Percentiles rank a stretch among this genome's conserved stretches.
These are phyloP conservation scores for Thymallus thymallus DNA, from an alignment of 2,113 vertebrate species.

Conservation along the genomic window DNA sequence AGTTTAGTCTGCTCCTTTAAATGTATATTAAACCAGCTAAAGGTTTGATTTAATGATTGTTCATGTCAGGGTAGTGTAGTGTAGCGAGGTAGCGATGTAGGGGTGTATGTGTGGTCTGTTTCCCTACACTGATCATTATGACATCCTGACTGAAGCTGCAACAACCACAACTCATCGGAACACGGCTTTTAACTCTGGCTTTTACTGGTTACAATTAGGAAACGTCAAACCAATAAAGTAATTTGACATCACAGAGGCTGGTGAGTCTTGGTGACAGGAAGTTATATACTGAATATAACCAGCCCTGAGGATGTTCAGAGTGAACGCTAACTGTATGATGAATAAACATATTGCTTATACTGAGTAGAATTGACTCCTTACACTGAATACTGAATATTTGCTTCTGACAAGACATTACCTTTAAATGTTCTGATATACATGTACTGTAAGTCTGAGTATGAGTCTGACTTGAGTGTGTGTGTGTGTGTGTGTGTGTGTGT, in stretches of 20 bases:
- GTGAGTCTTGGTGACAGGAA: slow-evolving; percentile 25
- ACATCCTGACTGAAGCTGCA: slow-evolving; percentile 34
- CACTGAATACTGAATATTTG: slow-evolving; percentile 24
- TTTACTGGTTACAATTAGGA: slow-evolving; percentile 27
- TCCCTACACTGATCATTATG: slow-evolving; percentile 52
- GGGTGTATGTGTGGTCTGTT: slow-evolving; percentile 55
- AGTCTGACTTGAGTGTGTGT: too few relatives aligned
- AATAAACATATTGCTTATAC: neutral
- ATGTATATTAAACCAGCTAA: neutral
- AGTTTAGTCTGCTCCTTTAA: neutral
- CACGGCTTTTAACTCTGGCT: slow-evolving; percentile 45
- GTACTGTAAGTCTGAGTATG: too few relatives aligned
- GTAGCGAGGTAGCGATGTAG: neutral
- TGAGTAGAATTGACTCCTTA: neutral
- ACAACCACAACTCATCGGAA: slow-evolving; percentile 49
- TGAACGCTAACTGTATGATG: neutral
- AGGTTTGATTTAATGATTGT: slow-evolving; percentile 52
- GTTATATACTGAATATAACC: too few relatives aligned
- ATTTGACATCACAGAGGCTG: neutral
- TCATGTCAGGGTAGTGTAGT: slow-evolving; percentile 42
- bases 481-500: too few relatives aligned
- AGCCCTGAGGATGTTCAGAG: neutral
- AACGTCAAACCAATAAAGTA: slow-evolving; percentile 28
- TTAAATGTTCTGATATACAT: slow-evolving; percentile 4
- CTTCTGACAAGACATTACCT: neutral